Conservation (phyloP, 2,797 vertebrate species). For the Choloepus didactylus region DNA sequence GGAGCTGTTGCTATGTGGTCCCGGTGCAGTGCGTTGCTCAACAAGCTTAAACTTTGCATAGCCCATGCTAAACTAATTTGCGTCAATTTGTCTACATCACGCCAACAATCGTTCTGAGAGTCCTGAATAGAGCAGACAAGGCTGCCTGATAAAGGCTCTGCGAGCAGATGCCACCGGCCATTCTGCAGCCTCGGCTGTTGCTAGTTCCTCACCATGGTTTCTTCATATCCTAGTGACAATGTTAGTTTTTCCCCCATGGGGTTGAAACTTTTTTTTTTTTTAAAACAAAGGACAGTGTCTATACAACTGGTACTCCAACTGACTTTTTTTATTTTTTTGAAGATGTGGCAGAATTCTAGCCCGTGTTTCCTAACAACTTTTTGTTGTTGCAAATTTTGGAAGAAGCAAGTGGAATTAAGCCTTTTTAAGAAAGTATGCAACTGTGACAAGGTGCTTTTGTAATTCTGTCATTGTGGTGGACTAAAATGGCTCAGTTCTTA, state of each 20-base stretch:
- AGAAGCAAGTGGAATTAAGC: slow-evolving; percentile 79
- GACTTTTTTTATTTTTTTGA: slow-evolving; percentile 70
- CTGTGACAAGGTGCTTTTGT: neutral
- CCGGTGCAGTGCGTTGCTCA: slow-evolving; percentile 70
- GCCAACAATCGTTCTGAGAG: slow-evolving; percentile 88
- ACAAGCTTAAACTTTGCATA: slow-evolving; percentile 89
- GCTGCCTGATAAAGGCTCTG: slow-evolving; percentile 87
- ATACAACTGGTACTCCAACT: slow-evolving; percentile 86
- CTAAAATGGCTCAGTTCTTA: neutral
- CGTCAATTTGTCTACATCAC: slow-evolving; percentile 93
- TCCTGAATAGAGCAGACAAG: slow-evolving; percentile 87
- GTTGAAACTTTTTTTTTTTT: slow-evolving; percentile 89
- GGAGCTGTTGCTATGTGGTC: slow-evolving; percentile 89
- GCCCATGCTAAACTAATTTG: slow-evolving; percentile 92
- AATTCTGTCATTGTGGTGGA: neutral
- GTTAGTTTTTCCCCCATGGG: slow-evolving; percentile 90
- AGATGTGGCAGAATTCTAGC: slow-evolving; percentile 80
- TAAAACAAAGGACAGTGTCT: slow-evolving; percentile 87
- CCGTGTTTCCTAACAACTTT: slow-evolving; percentile 68
- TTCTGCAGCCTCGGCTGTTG: slow-evolving; percentile 86
- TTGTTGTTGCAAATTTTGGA: slow-evolving; percentile 68
- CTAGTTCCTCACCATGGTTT: slow-evolving; percentile 93
- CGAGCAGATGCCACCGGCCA: slow-evolving; percentile 89
- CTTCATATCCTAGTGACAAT: slow-evolving; percentile 91
- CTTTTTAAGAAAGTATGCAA: slow-evolving; percentile 69